Conservation (phyloP, 2,888 invertebrate species). For the Caenorhabditis sp. region DNA sequence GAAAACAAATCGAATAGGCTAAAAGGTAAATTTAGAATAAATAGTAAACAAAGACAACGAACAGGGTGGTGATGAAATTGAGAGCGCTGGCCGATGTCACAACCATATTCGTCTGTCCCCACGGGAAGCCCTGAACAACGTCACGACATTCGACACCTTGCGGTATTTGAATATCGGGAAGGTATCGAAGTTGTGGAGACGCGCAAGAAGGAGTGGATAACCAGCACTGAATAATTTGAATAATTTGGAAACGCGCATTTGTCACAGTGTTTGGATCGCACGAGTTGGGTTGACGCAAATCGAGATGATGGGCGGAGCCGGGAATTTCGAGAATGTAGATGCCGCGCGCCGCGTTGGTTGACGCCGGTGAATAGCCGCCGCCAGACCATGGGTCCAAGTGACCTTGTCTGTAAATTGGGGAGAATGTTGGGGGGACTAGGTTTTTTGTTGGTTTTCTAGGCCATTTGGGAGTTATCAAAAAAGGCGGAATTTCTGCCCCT, state of each 20-base stretch:
- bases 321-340: conserved; percentile 46
- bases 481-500: no score
- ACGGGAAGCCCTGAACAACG: conserved; percentile 36
- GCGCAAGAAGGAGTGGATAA: no score
- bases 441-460: background rate
- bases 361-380: conserved; percentile 68
- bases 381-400: conserved; percentile 74
- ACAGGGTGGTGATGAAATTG: background rate
- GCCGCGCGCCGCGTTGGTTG: conserved; percentile 24
- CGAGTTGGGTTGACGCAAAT: conserved; percentile 65
- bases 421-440: no score
- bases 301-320: conserved; percentile 70
- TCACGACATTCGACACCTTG: conserved; percentile 21
- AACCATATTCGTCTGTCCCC: conserved; percentile 36
- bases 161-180: conserved; percentile 33
- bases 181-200: conserved; percentile 7
- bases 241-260: conserved; percentile 49
- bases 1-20: no score
- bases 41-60: background rate
- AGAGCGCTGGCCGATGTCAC: background rate
- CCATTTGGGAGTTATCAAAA: no score
- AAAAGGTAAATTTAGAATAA: background rate
- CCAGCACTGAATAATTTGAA: conserved; percentile 42
- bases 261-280: conserved; percentile 64
- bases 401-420: conserved; percentile 73